These are phyloP conservation scores for Poecilia velifera DNA, from an alignment of 2,797 vertebrate genomes.

Conservation along the genomic window DNA sequence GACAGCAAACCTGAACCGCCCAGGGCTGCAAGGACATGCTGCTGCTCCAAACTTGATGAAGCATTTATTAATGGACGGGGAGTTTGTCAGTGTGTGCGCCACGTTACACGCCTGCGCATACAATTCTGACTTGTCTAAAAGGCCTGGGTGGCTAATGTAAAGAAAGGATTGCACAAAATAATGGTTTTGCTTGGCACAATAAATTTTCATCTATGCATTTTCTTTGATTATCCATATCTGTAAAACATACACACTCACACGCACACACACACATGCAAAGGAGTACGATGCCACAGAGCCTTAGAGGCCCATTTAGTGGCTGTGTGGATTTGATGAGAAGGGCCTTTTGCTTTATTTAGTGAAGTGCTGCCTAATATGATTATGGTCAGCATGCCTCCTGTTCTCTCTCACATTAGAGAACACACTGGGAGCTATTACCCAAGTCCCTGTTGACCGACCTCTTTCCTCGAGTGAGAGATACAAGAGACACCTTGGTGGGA, in stretches of 20 bases:
- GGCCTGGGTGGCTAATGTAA: conserved; percentile 25
- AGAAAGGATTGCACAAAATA: conserved; percentile 41
- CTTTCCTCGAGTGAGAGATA: conserved; percentile 34
- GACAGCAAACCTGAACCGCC: conserved; percentile 66
- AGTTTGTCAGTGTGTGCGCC: conserved; percentile 40
- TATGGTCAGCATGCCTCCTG: conserved; percentile 69
- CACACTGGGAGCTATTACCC: conserved; percentile 67
- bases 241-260: neutral
- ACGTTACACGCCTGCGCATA: conserved; percentile 5
- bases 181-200: conserved; percentile 28
- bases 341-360: conserved; percentile 80
- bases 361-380: conserved; percentile 84
- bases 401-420: conserved; percentile 49
- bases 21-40: conserved; percentile 65
- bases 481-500: conserved; percentile 14
- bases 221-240: conserved; percentile 6
- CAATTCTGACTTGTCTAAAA: conserved; percentile 43
- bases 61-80: conserved; percentile 63
- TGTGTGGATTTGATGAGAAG: conserved; percentile 78
- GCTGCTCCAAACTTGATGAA: conserved; percentile 57
- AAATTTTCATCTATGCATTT: conserved; percentile 7
- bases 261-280: neutral
- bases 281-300: conserved; percentile 17
- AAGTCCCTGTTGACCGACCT: conserved; percentile 61
- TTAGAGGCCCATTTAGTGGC: conserved; percentile 71